Conservation (phyloP, 2,797 vertebrate genomes). For the Chaunax sp. region DNA sequence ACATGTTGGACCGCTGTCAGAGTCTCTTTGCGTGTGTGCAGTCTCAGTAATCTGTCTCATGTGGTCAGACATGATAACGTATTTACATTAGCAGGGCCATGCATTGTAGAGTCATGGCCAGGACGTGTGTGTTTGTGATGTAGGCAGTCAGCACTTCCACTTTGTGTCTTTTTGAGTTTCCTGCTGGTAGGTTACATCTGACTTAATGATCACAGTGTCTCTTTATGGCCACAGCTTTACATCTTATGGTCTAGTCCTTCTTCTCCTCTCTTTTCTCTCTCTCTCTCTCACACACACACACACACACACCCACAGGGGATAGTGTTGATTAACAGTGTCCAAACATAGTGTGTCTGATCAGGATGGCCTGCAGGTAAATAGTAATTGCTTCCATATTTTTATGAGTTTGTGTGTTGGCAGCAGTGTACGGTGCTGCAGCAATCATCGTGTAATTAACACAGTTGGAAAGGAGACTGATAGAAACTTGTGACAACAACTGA, state of each 20-base stretch:
- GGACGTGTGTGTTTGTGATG: slow-evolving; percentile 32
- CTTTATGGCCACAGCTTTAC: slow-evolving; percentile 5
- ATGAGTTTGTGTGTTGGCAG: slow-evolving; percentile 4
- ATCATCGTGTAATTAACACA: slow-evolving; percentile 16
- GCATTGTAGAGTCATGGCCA: not conserved
- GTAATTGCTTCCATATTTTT: slow-evolving; percentile 77
- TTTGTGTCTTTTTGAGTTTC: slow-evolving; percentile 2
- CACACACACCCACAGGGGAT: slow-evolving; percentile 24
- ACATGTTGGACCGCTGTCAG: slow-evolving; percentile 9
- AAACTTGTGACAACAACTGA: not conserved
- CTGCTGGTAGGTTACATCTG: slow-evolving; percentile 16
- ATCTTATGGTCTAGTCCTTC: not conserved
- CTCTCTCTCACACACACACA: not conserved
- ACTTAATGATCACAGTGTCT: slow-evolving; percentile 16
- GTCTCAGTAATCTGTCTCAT: slow-evolving; percentile 20
- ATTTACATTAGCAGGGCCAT: slow-evolving; percentile 19
- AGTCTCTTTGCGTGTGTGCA: slow-evolving; percentile 1
- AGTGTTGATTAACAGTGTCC: slow-evolving; percentile 71
- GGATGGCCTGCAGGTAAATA: slow-evolving; percentile 58
- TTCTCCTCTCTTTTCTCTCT: too few species aligned
- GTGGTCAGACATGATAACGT: slow-evolving; percentile 19
- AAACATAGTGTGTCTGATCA: slow-evolving; percentile 60
- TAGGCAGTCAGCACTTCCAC: slow-evolving; percentile 8
- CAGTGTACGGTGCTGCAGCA: slow-evolving; percentile 21
- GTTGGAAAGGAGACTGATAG: slow-evolving; percentile 1